A percentile compares a stretch with the other conserved stretches of the same genome.
Conservation (phyloP, 2,113 vertebrate genomes). For the Pantherophis guttatus region DNA sequence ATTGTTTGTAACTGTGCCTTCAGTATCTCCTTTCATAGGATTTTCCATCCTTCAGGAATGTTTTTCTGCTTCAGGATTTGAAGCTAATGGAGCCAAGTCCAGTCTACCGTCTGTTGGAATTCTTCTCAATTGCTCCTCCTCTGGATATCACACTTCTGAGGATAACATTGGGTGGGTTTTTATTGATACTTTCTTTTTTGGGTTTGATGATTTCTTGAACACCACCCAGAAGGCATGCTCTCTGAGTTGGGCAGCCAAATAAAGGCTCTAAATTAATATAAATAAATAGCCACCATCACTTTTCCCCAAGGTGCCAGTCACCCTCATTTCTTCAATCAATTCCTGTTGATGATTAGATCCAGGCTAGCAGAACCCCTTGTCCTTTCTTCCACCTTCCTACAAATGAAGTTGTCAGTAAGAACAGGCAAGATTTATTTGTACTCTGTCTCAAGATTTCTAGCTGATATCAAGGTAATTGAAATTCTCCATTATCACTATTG, state of each 20-base stretch:
- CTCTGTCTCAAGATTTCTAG: background rate
- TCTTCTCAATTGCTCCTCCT: background rate
- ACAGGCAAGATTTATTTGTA: background rate
- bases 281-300: background rate
- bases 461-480: background rate
- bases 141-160: background rate
- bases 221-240: background rate
- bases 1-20: background rate
- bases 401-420: background rate
- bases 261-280: background rate
- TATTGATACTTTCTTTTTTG: background rate
- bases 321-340: background rate
- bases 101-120: background rate
- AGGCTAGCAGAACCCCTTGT: background rate
- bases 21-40: background rate
- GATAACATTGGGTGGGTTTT: background rate
- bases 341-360: background rate
- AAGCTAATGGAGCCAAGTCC: background rate
- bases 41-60: background rate
- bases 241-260: background rate
- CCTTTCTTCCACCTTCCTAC: background rate
- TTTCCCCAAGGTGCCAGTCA: background rate
- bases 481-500: background rate
- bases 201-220: background rate
- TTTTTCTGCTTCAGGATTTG: background rate